Conservation (phyloP, 2,113 vertebrate species). For the Hemicordylus capensis region DNA sequence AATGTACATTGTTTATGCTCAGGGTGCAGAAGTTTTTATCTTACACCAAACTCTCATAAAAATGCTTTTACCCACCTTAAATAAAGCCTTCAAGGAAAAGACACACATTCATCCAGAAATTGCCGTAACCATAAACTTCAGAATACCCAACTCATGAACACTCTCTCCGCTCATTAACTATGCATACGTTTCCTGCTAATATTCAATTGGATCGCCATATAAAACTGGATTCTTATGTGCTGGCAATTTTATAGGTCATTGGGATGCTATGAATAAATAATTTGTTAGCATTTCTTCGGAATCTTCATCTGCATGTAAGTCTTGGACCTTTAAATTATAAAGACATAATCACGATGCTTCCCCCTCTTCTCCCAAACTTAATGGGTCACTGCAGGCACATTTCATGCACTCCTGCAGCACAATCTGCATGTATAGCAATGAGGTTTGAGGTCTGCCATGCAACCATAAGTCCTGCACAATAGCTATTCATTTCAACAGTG, state of each 20-base stretch:
- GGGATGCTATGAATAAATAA: slow-evolving; percentile 5
- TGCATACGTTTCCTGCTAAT: slow-evolving; percentile 20
- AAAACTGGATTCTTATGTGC: not conserved
- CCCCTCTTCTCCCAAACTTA: not conserved
- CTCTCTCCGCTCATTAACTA: not conserved
- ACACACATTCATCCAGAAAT: not conserved
- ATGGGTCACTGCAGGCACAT: not conserved
- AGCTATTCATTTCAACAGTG: not conserved
- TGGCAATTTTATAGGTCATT: not conserved
- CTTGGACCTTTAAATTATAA: slow-evolving; percentile 1
- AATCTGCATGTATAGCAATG: not conserved
- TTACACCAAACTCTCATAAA: not conserved
- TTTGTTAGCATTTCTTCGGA: not conserved
- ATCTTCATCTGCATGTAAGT: not conserved
- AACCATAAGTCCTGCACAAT: not conserved
- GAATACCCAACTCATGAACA: not conserved
- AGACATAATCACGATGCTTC: not conserved
- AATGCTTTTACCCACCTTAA: not conserved
- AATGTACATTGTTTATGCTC: not conserved
- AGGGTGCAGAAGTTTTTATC: not conserved
- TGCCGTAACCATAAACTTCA: not conserved
- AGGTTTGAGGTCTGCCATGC: not conserved
- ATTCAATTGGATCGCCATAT: not conserved
- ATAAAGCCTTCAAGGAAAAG: not conserved
- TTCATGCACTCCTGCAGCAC: not conserved